A percentile compares a stretch with the other conserved stretches of the same genome.
Conservation (phyloP, 1,140 invertebrate genomes). For the Megalopta genalis region DNA sequence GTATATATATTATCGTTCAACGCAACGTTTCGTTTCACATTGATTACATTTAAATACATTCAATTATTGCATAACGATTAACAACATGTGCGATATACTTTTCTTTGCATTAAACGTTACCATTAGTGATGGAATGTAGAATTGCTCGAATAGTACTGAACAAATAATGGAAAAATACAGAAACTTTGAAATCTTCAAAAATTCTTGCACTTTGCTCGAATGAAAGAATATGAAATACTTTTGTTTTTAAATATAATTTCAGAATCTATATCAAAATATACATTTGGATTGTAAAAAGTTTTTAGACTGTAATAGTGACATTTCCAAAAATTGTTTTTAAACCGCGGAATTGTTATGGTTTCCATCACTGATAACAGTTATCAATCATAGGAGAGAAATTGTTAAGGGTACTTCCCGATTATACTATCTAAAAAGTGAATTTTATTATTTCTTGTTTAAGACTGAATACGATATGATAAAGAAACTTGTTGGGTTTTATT, state of each 20-base stretch:
- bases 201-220: not conserved
- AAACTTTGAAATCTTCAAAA: not conserved
- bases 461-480: too few species aligned
- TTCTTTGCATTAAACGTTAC: slow-evolving; percentile 1
- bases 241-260: not conserved
- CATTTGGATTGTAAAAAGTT: not conserved
- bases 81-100: slow-evolving; percentile 44
- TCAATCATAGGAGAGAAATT: not conserved
- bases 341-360: not conserved
- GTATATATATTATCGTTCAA: slow-evolving; percentile 39
- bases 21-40: slow-evolving; percentile 34
- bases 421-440: too few species aligned
- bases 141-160: not conserved
- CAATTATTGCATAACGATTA: slow-evolving; percentile 56
- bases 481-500: too few species aligned
- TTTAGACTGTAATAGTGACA: not conserved
- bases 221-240: not conserved
- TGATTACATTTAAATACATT: slow-evolving; percentile 63
- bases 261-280: not conserved
- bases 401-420: too few species aligned
- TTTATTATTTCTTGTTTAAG: too few species aligned
- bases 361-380: slow-evolving; percentile 24
- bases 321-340: not conserved
- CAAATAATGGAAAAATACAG: not conserved
- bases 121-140: slow-evolving; percentile 29